Conservation (phyloP, 2,113 vertebrate genomes). For the Salvator merianae region DNA sequence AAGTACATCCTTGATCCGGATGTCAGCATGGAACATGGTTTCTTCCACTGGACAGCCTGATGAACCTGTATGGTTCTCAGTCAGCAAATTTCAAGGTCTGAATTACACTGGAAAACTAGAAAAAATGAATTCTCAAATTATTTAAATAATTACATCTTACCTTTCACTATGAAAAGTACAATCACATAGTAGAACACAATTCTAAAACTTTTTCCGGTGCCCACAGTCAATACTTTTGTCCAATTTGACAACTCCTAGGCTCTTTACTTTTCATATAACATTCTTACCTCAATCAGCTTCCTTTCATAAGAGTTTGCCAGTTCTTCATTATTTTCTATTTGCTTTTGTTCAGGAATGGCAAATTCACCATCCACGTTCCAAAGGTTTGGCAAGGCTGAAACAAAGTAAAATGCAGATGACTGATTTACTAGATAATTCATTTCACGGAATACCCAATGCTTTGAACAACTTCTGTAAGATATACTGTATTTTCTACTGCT, state of each 20-base stretch:
- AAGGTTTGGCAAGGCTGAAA: slow-evolving; percentile 72
- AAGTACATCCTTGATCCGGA: too few species aligned
- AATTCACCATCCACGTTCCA: slow-evolving; percentile 82
- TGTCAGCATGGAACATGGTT: too few species aligned
- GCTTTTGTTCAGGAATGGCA: slow-evolving; percentile 82
- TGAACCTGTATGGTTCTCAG: too few species aligned
- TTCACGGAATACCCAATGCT: neutral
- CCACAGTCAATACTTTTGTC: neutral
- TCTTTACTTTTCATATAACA: neutral
- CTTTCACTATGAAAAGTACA: too few species aligned
- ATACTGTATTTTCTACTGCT: too few species aligned
- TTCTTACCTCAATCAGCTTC: slow-evolving; percentile 95
- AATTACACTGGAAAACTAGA: neutral
- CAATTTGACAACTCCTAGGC: neutral
- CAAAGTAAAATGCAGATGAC: slow-evolving; percentile 27
- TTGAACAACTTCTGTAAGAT: neutral
- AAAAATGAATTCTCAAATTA: neutral
- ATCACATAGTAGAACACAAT: neutral
- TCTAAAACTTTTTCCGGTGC: neutral
- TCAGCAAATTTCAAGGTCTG: too few species aligned
- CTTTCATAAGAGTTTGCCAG: slow-evolving; percentile 91
- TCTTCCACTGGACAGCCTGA: too few species aligned
- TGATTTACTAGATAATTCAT: slow-evolving; percentile 15
- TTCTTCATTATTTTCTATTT: slow-evolving; percentile 87
- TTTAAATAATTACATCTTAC: too few species aligned